Conservation (phyloP, 2,888 invertebrate species). For the Cephalotes varians region DNA sequence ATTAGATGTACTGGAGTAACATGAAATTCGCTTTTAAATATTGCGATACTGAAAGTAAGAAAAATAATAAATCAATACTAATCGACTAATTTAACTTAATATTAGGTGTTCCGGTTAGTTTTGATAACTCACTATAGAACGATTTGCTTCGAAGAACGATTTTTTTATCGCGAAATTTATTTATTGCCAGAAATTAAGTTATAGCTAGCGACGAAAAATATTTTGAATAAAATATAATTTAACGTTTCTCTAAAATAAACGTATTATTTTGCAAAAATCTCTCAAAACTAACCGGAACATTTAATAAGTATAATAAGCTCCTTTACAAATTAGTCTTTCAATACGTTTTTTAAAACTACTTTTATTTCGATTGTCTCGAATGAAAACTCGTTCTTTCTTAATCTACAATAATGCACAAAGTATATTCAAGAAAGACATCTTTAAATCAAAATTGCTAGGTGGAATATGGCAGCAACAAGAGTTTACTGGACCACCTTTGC, state of each 20-base stretch:
- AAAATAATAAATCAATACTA: neutral
- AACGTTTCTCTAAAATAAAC: too few relatives aligned
- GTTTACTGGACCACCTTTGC: slow-evolving; percentile 88
- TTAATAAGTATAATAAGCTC: neutral
- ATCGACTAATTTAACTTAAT: too few relatives aligned
- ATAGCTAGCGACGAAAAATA: too few relatives aligned
- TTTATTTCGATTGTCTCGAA: neutral
- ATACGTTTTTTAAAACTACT: neutral
- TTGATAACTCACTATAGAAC: too few relatives aligned
- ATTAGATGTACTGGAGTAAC: neutral
- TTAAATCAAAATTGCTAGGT: slow-evolving; percentile 66
- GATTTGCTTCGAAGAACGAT: too few relatives aligned
- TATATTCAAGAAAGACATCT: neutral
- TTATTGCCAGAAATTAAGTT: too few relatives aligned
- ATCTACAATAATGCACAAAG: neutral
- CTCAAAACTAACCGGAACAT: too few relatives aligned
- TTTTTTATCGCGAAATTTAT: too few relatives aligned
- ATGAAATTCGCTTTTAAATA: neutral
- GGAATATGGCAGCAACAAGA: slow-evolving; percentile 90
- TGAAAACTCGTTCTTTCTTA: neutral
- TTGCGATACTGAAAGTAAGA: neutral
- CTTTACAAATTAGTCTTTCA: neutral
- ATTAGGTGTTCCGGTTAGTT: too few relatives aligned
- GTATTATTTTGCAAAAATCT: too few relatives aligned
- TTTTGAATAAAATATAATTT: too few relatives aligned